Evolutionary conservation across 2,888 invertebrate genomes (phyloP).

Genomic region (Megastigmus dorsalis): DNA sequence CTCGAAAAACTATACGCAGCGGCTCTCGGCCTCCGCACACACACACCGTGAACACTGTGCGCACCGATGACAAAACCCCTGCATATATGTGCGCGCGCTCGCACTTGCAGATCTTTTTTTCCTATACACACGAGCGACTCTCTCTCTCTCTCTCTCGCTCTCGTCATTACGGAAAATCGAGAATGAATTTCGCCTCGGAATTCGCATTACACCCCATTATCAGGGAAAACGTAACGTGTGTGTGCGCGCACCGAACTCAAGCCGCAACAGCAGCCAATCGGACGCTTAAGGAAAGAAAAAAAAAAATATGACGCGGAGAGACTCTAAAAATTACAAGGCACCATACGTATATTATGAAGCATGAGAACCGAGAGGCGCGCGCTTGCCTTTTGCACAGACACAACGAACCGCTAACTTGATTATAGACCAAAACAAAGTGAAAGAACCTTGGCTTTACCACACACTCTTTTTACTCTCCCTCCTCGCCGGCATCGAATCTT

Average conservation of each 20-base stretch:
- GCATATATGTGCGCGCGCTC: no score
- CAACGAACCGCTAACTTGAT: slow-evolving; percentile 48
- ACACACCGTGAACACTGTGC: no score
- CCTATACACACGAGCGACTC: no score
- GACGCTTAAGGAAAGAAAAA: not conserved
- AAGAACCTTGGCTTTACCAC: no score
- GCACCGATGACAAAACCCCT: no score
- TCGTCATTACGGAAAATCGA: slow-evolving; percentile 28
- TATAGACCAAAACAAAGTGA: slow-evolving; percentile 17
- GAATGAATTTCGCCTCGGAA: slow-evolving; percentile 14
- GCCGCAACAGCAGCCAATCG: no score
- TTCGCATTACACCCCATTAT: slow-evolving; percentile 40
- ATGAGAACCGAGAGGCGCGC: not conserved
- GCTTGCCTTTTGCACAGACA: not conserved
- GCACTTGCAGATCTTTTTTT: no score
- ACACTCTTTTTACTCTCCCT: no score
- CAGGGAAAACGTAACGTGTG: slow-evolving; percentile 1
- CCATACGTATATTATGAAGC: slow-evolving; percentile 18
- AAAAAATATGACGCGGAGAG: not conserved
- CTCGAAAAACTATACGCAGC: not conserved
- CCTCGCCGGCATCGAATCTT: slow-evolving; percentile 30
- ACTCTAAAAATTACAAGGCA: slow-evolving; percentile 10
- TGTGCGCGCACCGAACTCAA: not conserved
- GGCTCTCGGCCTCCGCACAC: not conserved
- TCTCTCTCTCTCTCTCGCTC: no score